These are phyloP conservation scores for Lepus americanus DNA, from an alignment of 2,113 vertebrate species.

Conservation along the genomic window DNA sequence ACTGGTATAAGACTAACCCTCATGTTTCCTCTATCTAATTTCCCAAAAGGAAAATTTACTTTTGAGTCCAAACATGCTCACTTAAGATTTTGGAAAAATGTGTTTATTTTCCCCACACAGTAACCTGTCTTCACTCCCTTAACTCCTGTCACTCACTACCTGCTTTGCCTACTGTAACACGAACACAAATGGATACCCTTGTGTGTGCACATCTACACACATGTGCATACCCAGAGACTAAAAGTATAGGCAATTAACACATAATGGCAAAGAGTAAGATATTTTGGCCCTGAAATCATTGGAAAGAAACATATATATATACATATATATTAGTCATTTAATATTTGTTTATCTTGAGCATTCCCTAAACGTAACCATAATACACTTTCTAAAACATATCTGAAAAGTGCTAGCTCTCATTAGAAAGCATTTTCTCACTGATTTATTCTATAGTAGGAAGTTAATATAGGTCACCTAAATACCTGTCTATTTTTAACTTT, in stretches of 20 bases:
- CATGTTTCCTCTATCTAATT: neutral
- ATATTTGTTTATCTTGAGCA: neutral
- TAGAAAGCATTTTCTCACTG: conserved; percentile 10
- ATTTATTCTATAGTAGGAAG: neutral
- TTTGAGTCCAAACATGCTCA: neutral
- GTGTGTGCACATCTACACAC: fast-evolving
- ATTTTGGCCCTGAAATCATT: neutral
- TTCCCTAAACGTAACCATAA: neutral
- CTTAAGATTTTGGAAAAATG: neutral
- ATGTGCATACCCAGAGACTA: neutral
- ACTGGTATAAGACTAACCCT: neutral
- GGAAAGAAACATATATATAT: neutral
- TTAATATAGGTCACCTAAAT: conserved; percentile 13
- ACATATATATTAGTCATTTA: neutral
- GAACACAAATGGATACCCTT: neutral
- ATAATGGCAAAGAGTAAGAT: neutral
- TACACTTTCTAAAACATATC: neutral
- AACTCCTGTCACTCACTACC: neutral
- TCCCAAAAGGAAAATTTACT: neutral
- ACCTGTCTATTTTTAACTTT: neutral
- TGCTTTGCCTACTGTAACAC: neutral
- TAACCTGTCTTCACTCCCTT: neutral
- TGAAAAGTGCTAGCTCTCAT: neutral
- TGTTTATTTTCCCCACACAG: neutral
- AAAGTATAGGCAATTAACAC: too few species aligned